phyloP scores from a whole-genome alignment of 2,113 vertebrate genomes.

The Xenopus borealis region DNA sequence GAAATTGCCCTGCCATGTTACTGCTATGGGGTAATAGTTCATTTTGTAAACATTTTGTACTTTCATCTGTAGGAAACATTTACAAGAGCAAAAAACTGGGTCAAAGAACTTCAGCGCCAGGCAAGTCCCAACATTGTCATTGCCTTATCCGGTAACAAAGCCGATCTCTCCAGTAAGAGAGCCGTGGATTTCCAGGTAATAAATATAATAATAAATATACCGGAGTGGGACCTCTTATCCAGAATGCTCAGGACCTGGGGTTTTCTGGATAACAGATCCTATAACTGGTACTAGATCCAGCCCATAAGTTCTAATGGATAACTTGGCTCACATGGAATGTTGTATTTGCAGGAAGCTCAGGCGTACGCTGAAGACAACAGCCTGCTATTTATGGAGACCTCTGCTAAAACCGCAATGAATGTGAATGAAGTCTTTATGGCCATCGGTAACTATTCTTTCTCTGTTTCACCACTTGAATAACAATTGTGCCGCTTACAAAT shows the following conservation, averaged over 20 bases:
- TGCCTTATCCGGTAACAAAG: constrained; percentile 94
- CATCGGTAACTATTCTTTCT: constrained; percentile 71
- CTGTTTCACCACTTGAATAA: neutral
- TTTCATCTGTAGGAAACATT: constrained; percentile 83
- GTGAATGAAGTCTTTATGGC: constrained; percentile 99
- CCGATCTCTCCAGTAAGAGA: constrained; percentile 93
- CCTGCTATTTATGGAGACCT: constrained; percentile 98
- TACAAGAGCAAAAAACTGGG: constrained; percentile 98
- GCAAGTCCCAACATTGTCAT: constrained; percentile 97
- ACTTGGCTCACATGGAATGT: too few species aligned
- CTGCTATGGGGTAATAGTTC: too few species aligned
- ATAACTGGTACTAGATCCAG: too few species aligned
- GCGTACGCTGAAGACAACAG: constrained; percentile 97
- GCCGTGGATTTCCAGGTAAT: constrained; percentile 96
- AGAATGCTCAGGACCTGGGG: too few species aligned
- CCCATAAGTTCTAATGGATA: too few species aligned
- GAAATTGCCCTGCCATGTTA: too few species aligned
- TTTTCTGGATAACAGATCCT: too few species aligned
- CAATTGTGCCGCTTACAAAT: too few species aligned
- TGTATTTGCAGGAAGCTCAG: constrained; percentile 93
- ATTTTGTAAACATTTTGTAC: too few species aligned
- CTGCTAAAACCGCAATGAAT: constrained; percentile 97
- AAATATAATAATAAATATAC: too few species aligned
- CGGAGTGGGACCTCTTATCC: too few species aligned
- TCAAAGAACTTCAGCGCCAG: constrained; percentile 97